Percentiles rank a stretch among this genome's conserved stretches.
phyloP scores from a whole-genome alignment of 2,888 invertebrate species.

The Blastobasis adustella region DNA sequence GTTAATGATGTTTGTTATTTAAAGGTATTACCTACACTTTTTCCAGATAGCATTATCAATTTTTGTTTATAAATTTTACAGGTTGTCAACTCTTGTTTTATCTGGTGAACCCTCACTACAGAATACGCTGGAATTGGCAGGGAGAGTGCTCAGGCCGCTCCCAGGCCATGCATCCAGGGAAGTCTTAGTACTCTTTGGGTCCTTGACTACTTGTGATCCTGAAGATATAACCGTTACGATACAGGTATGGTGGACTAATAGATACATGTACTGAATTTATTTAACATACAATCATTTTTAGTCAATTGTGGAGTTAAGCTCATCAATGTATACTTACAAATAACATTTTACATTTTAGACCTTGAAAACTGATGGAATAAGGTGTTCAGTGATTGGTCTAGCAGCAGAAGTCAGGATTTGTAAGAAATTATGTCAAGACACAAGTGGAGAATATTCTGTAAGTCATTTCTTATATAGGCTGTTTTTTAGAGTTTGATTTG shows the following conservation, averaged over 20 bases:
- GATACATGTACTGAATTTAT: too few species aligned
- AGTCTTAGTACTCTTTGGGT: constrained; percentile 92
- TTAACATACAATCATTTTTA: too few species aligned
- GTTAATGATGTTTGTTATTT: constrained; percentile 5
- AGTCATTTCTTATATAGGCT: constrained; percentile 9
- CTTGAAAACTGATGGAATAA: constrained; percentile 86
- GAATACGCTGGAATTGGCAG: constrained; percentile 93
- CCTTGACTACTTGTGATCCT: constrained; percentile 97
- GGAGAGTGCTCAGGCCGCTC: constrained; percentile 87
- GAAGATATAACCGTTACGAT: constrained; percentile 90
- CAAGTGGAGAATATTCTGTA: constrained; percentile 88
- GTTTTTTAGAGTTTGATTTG: too few species aligned
- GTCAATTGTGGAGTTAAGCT: too few species aligned
- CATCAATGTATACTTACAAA: neutral
- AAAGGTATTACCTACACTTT: neutral
- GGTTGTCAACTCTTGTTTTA: constrained; percentile 78
- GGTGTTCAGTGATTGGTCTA: constrained; percentile 95
- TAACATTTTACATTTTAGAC: constrained; percentile 50
- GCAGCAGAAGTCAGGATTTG: constrained; percentile 97
- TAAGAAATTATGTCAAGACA: constrained; percentile 87
- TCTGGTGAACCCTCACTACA: constrained; percentile 97
- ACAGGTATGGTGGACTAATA: constrained; percentile 29
- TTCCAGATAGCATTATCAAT: neutral
- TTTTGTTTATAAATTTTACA: constrained; percentile 17
- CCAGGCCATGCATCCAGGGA: constrained; percentile 97